Conservation (phyloP, 1,140 invertebrate genomes). For the Palaemon carinicauda region DNA sequence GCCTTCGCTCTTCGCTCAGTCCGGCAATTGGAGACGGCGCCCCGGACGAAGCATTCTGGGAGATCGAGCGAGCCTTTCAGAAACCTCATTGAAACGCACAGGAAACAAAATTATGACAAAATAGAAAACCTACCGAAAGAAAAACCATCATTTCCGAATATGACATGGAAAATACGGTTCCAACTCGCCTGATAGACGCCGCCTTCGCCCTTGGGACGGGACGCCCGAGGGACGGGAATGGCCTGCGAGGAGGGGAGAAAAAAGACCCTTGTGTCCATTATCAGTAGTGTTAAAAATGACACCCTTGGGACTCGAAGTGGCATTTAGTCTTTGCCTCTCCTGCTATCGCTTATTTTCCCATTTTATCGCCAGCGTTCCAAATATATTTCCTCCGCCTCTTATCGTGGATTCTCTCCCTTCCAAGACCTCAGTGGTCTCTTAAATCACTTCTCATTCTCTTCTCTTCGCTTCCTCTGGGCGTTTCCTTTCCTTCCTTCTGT, state of each 20-base stretch:
- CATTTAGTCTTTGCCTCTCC: constrained; percentile 58
- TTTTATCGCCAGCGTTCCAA: constrained; percentile 49
- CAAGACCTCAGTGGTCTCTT: background rate
- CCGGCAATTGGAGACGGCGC: background rate
- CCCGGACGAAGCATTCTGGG: constrained; percentile 27
- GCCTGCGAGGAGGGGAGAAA: background rate
- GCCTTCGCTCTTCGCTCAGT: constrained; percentile 13
- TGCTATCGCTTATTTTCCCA: constrained; percentile 40
- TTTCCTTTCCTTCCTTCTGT: background rate
- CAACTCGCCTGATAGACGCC: background rate
- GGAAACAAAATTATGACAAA: constrained; percentile 55
- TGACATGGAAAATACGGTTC: constrained; percentile 59
- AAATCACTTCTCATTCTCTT: background rate
- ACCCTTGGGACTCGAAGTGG: constrained; percentile 56
- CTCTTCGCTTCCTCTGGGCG: background rate
- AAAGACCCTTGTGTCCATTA: constrained; percentile 55
- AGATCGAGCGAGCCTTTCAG: constrained; percentile 15
- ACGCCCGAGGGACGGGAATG: constrained; percentile 14
- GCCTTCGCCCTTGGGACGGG: constrained; percentile 23
- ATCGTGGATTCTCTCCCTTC: constrained; percentile 39
- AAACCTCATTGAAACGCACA: constrained; percentile 53
- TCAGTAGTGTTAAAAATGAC: constrained; percentile 60
- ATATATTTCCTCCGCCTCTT: constrained; percentile 37
- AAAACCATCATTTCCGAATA: constrained; percentile 59
- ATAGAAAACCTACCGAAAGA: constrained; percentile 55